Evolutionary conservation across 2,888 invertebrate genomes (phyloP), one percentile per base, ranked within the genome.

Genomic region (Phymatocera aterrima): DNA sequence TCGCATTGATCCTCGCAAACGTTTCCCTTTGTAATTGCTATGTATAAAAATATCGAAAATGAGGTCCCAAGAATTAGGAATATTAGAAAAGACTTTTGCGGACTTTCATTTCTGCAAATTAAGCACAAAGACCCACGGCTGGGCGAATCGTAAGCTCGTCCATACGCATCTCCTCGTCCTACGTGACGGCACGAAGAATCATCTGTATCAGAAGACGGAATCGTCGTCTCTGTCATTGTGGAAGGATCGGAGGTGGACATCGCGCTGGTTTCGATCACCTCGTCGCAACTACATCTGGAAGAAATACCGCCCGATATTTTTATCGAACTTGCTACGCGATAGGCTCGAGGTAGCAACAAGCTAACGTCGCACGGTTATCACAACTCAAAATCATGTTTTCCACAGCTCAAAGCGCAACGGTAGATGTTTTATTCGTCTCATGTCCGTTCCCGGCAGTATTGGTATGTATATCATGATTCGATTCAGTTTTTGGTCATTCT

Each of bases 141-240:
- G 2, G 37, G 28, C 65, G n/a, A 24, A 6, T 43, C n/a, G 34
- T n/a, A 68, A 43, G n/a, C 68, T 1, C 28, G 43, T 15, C 68
- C 43, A 10, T 28, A 28, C 6, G 68, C 72, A 31, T 72, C 72
- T 31, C 48, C 54, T 51, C 28, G 51, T 72, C 54, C 72, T 43
- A 72, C 21, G 34, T 72, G 72, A 34, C 37, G 40, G 21, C 37
- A 34, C 15, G 37, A 24, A n/a, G 75, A 75, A 54, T 57, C 60
- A 31, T 57, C 54, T 2, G 40, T 75, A n/a, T 75, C 79, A 24
- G 77, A 75, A n/a, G 77, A 77, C n/a, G 79, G 79, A 21, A 79
- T 79, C 3, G 79, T 77, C 8, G 79, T 79, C 5, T 75, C 75
- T 18, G 79, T 79, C 34, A 79, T 77, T 6, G 79, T 77, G 24